Percentiles rank a stretch among this genome's conserved stretches.
Evolutionary conservation across 2,888 invertebrate genomes (phyloP).

Genomic region (Blera fallax): DNA sequence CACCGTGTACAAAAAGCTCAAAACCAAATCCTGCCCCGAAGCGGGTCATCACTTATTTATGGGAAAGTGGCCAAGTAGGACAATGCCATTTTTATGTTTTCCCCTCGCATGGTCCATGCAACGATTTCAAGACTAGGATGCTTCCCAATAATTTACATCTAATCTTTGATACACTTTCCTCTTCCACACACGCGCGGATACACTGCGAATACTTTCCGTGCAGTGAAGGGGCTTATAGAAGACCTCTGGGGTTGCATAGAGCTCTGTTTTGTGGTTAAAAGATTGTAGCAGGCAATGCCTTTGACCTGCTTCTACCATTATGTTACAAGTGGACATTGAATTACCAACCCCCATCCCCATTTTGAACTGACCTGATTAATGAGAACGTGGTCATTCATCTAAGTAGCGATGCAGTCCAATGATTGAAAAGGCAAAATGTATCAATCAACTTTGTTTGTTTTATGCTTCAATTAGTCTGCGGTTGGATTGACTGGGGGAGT

Average conservation of each 20-base stretch:
- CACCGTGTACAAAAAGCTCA: neutral
- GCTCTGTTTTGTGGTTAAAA: constrained; percentile 6
- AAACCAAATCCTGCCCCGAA: constrained; percentile 28
- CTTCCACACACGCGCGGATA: neutral
- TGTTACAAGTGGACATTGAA: neutral
- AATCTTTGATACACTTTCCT: constrained; percentile 6
- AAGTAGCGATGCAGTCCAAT: constrained; percentile 29
- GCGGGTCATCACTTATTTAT: constrained; percentile 62
- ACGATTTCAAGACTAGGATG: constrained; percentile 14
- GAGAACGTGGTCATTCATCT: constrained; percentile 51
- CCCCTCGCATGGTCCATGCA: constrained; percentile 9
- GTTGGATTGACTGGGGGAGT: constrained; percentile 14
- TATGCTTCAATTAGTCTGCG: constrained; percentile 56
- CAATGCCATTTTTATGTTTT: constrained; percentile 62
- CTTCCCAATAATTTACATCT: constrained; percentile 40
- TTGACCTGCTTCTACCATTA: constrained; percentile 11
- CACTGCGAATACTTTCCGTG: neutral
- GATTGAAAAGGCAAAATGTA: constrained; percentile 54
- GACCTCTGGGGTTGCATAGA: neutral
- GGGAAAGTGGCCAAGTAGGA: constrained; percentile 67
- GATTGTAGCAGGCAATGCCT: constrained; percentile 21
- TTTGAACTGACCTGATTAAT: constrained; percentile 49
- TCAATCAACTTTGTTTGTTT: constrained; percentile 64
- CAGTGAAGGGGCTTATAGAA: neutral
- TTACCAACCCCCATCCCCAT: neutral